Conservation (phyloP, 1,140 invertebrate genomes). For the Nebria ingens region DNA sequence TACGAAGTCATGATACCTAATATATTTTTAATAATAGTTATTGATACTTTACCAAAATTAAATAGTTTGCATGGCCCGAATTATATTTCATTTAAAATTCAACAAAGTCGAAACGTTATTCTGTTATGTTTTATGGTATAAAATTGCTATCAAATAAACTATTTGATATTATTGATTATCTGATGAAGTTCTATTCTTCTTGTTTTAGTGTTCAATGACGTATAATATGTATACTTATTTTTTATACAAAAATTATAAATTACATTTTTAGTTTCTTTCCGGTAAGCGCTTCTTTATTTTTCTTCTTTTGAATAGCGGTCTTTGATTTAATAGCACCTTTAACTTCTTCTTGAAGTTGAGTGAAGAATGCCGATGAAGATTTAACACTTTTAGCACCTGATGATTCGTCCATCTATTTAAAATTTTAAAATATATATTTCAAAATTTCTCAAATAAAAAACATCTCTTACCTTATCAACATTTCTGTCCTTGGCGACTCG, state of each 20-base stretch:
- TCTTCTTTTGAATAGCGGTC: conserved; percentile 27
- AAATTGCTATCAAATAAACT: too few species aligned
- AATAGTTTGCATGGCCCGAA: too few species aligned
- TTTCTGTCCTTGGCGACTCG: conserved; percentile 53
- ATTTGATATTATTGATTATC: too few species aligned
- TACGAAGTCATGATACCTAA: too few species aligned
- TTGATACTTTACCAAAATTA: too few species aligned
- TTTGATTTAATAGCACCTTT: conserved; percentile 39
- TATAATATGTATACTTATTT: too few species aligned
- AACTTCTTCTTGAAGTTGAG: conserved; percentile 65
- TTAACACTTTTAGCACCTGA: conserved; percentile 49
- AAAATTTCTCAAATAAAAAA: conserved; percentile 9
- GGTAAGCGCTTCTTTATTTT: conserved; percentile 28
- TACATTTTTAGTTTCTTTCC: conserved; percentile 43
- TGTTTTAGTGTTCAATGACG: too few species aligned
- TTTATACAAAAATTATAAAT: conserved; percentile 11
- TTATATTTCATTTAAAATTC: too few species aligned
- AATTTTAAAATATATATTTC: neutral
- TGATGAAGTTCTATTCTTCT: too few species aligned
- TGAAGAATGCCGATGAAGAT: conserved; percentile 75
- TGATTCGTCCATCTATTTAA: conserved; percentile 38
- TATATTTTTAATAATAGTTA: too few species aligned
- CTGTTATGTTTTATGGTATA: too few species aligned
- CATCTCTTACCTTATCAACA: conserved; percentile 40
- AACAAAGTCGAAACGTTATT: too few species aligned